phyloP scores from a whole-genome alignment of 2,888 invertebrate genomes.

The Luperina nickerlii region DNA sequence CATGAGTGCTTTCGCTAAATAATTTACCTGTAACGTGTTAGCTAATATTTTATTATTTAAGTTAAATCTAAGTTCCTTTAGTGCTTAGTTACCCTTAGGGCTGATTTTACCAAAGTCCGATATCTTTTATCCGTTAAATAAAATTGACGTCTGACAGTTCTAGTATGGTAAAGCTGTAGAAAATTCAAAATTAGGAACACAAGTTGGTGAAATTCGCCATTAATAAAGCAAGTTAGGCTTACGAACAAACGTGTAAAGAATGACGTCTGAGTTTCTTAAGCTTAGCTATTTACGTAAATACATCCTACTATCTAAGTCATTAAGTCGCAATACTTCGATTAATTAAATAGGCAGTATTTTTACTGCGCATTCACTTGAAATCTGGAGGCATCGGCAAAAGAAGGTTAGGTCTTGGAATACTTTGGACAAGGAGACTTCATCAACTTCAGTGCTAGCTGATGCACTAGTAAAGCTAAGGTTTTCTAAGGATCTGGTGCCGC shows the following conservation, averaged over 20 bases:
- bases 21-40: slow-evolving; percentile 5
- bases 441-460: no score
- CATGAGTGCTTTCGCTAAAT: slow-evolving; percentile 20
- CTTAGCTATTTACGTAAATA: slow-evolving; percentile 31
- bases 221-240: neutral
- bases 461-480: no score
- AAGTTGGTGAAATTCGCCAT: no score
- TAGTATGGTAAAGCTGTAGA: no score
- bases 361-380: neutral
- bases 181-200: no score
- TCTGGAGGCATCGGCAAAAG: no score
- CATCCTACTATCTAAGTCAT: slow-evolving; percentile 8
- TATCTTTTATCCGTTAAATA: no score
- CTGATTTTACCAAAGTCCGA: no score
- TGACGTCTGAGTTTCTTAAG: neutral
- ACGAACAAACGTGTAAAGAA: neutral
- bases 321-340: slow-evolving; percentile 4
- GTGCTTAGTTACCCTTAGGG: neutral
- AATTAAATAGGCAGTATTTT: neutral
- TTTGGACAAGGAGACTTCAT: no score
- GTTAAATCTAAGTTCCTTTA: neutral
- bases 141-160: no score
- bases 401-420: no score
- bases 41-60: neutral
- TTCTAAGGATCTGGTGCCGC: no score